Conservation (phyloP, 2,797 vertebrate species). For the Brachyalestes nurse region DNA sequence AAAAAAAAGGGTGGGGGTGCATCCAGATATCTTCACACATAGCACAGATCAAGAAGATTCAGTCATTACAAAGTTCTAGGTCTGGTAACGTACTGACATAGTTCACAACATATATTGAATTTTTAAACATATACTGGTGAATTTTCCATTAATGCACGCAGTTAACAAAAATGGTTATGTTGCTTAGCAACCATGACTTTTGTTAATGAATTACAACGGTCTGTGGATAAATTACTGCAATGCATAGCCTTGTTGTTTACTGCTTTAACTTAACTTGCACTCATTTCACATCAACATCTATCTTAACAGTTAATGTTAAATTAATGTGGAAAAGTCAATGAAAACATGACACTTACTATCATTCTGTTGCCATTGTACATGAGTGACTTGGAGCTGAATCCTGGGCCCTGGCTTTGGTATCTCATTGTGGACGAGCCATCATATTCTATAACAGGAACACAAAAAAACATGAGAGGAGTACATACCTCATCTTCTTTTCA, state of each 20-base stretch:
- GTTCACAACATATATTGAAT: too few relatives aligned
- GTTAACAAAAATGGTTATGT: too few relatives aligned
- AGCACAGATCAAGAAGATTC: too few relatives aligned
- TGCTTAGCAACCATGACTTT: too few relatives aligned
- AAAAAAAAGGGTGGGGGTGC: too few relatives aligned
- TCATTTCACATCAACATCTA: too few relatives aligned
- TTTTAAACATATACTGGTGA: too few relatives aligned
- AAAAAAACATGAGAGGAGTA: background rate
- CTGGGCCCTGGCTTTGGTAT: slow-evolving; percentile 59
- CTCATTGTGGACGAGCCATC: slow-evolving; percentile 58
- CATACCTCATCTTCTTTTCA: background rate
- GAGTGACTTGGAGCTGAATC: slow-evolving; percentile 80
- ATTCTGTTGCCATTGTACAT: slow-evolving; percentile 69
- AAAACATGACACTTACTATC: slow-evolving; percentile 71
- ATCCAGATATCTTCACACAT: too few relatives aligned
- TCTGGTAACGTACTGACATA: too few relatives aligned
- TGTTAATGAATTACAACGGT: too few relatives aligned
- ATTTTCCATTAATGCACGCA: too few relatives aligned
- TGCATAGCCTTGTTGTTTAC: background rate
- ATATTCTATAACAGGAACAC: slow-evolving; percentile 65
- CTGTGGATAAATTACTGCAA: background rate
- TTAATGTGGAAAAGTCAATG: background rate
- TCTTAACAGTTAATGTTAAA: background rate
- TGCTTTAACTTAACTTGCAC: background rate
- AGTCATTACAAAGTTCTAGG: too few relatives aligned